Evolutionary conservation across 2,888 invertebrate genomes (phyloP).

Genomic region (Drosophila koepferae): DNA sequence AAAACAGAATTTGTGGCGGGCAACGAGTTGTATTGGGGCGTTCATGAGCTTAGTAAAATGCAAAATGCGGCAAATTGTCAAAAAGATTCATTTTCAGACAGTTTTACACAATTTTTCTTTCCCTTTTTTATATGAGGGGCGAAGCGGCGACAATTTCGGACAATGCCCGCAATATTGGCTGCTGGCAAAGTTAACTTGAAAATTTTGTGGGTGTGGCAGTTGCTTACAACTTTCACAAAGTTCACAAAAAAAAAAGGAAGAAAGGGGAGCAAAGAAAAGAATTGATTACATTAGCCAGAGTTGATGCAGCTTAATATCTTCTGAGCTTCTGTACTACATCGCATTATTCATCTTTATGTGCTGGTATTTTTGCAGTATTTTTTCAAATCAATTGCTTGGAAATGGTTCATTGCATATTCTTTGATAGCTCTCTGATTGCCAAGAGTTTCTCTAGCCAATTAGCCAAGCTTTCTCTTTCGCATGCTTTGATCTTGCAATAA

Average conservation of each 20-base stretch:
- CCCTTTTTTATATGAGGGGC: no score
- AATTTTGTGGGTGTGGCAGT: constrained; percentile 26
- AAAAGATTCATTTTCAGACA: constrained; percentile 72
- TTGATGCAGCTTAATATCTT: constrained; percentile 37
- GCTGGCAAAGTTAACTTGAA: constrained; percentile 45
- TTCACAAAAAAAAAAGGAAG: constrained; percentile 26
- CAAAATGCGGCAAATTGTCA: constrained; percentile 75
- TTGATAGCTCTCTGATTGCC: not conserved
- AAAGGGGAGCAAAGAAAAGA: constrained; percentile 23
- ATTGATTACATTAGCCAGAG: constrained; percentile 73
- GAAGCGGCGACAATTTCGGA: constrained; percentile 28
- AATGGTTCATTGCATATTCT: not conserved
- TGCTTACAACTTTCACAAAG: constrained; percentile 55
- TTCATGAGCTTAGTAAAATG: constrained; percentile 73
- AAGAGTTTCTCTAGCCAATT: constrained; percentile 53
- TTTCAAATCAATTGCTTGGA: constrained; percentile 32
- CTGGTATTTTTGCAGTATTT: constrained; percentile 1
- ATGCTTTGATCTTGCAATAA: constrained; percentile 5
- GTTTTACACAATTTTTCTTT: constrained; percentile 51
- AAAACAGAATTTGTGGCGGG: constrained; percentile 12
- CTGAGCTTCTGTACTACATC: constrained; percentile 5
- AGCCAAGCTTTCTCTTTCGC: constrained; percentile 48
- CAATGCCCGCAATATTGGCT: constrained; percentile 71
- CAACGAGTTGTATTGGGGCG: constrained; percentile 57
- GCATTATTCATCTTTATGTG: constrained; percentile 48